Conservation (phyloP, 2,113 vertebrate species). For the Canis aureus region DNA sequence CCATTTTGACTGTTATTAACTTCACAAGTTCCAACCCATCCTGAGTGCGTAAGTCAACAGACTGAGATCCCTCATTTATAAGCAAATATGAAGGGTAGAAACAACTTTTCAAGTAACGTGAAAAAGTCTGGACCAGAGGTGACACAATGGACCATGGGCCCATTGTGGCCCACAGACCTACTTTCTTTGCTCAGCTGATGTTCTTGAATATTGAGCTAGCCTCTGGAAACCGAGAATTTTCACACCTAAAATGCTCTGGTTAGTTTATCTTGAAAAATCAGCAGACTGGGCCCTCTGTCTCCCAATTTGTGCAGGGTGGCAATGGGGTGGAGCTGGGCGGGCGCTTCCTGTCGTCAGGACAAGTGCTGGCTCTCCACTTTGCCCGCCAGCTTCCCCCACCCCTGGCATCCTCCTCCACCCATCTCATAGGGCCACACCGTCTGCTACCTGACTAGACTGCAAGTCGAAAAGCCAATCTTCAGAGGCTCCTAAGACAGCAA, state of each 20-base stretch:
- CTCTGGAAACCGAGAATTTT: not conserved
- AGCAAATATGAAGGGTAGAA: not conserved
- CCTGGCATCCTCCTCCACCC: fast-evolving
- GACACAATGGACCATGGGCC: not conserved
- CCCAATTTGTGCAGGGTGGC: not conserved
- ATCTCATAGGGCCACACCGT: fast-evolving
- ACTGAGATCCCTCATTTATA: not conserved
- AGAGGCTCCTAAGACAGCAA: fast-evolving
- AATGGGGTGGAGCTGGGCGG: not conserved
- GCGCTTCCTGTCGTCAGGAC: not conserved
- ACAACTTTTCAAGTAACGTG: not conserved
- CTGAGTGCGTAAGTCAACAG: not conserved
- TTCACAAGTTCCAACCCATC: not conserved
- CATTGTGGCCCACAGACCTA: fast-evolving
- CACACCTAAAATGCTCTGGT: not conserved
- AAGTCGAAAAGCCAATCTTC: not conserved
- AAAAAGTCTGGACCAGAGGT: not conserved
- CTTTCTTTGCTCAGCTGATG: not conserved
- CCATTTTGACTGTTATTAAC: too few species aligned
- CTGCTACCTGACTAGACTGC: not conserved
- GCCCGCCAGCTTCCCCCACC: not conserved
- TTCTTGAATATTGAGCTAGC: not conserved
- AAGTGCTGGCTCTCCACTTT: not conserved
- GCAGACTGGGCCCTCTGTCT: not conserved
- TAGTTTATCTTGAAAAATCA: not conserved